Base-by-base conservation (phyloP, 2,888 invertebrate genomes). In the Gari tellinella region DNA sequence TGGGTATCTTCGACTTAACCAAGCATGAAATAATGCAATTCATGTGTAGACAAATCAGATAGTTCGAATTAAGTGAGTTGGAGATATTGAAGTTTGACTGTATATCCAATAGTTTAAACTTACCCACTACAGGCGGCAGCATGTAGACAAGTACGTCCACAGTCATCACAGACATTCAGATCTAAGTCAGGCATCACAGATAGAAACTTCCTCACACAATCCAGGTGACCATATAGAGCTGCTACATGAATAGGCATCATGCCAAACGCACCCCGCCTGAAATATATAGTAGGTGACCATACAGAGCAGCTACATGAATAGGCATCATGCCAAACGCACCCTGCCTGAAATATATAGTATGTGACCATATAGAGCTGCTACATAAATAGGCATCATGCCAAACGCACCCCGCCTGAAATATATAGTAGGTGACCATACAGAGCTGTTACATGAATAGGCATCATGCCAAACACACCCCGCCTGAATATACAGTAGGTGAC, bases 191-290 rank as follows among this genome's bases (percentile, higher is more conserved):
- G 85, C 84, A 88, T 87, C 57, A 83, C 76, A 23, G 84, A 82
- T 26, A 90, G 76, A 17, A 92, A 84, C 63, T 88, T 87, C 60
- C 94, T 92, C 77, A 94, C 94, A 82, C 94, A 94, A 86, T 94
- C 94, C 2, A 94, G 93, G 81, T 93, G 94, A 5, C 94, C 94
- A 19, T 94, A 94, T 12, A 94, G 90, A 48, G 94, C 94, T 73
- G 94, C 94, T 86, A 94, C 93, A 86, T 94, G 95, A 43, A 95
- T 89, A 0, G 95, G 94, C 2, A 94, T 93, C 84, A 94, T 93
- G 21, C 94, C 94, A 65, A 89, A 88, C 23, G 84, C 84, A 15
- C 89, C 89, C 46, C 86, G 72, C 60, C 89, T 89, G 73, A 4
- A 65, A 72, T 17, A 23, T 19, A 43, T 14, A 19, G 5, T 7